Base-by-base conservation (phyloP, 2,888 invertebrate species). In the Petrolisthes manimaculis region DNA sequence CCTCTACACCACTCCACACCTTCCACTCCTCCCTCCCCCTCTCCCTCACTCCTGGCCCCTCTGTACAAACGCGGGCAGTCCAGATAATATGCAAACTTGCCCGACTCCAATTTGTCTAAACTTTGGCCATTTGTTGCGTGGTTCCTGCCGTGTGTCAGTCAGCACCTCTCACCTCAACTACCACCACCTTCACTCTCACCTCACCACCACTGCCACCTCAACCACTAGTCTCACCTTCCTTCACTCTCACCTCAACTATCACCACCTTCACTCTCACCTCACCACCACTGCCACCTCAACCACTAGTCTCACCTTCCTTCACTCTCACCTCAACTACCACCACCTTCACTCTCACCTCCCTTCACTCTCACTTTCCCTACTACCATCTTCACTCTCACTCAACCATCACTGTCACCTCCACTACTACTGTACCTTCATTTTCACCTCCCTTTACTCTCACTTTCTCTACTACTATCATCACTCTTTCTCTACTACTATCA, bases 51-150 rank as follows among this genome's bases (percentile, higher is more conserved):
- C 71, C 24, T 24, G 24, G 80, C 71, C 80, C 80, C 86, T 86
- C 86, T 86, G 86, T 75, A 86, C 86, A 86, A 86, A 86, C 86
- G 86, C 81, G 81, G 80, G 67, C 81, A 86, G 86, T 86, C 86
- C 81, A 86, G 86, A 86, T 86, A 86, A 86, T 86, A 86, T 86
- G 86, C 86, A 86, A 86, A 86, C 86, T 86, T 86, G 81, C 81
- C 86, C 18, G 86, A 69, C 86, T 86, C 61, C 80, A 86, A 86
- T 86, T 86, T 86, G 86, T 86, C 86, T 86, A 81, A 86, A 86
- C 86, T 86, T 86, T 86, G 80, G 80, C 86, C 86, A 86, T 86
- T 86, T 86, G 86, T 86, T 80, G 81, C 74, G 80, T 81, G 81
- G 81, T 71, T 86, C 81, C 81, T 56, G 61, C 37, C 56, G 56